phyloP scores from a whole-genome alignment of 2,888 invertebrate genomes.

The Leucoptera coffeella region DNA sequence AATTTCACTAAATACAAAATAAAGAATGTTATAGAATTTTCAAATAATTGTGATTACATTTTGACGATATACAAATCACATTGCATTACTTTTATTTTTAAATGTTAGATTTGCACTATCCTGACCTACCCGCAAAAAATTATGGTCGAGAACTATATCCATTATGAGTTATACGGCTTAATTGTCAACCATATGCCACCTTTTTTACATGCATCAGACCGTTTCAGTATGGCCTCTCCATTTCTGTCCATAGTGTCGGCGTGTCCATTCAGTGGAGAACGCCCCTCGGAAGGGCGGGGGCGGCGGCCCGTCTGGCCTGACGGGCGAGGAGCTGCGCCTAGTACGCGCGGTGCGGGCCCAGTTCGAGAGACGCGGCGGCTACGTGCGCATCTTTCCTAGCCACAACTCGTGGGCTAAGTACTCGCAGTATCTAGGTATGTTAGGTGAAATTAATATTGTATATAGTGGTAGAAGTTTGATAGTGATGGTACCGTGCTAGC shows the following conservation, averaged over 20 bases:
- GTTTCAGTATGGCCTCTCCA: no score
- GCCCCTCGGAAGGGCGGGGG: conserved; percentile 8
- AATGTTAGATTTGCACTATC: conserved; percentile 1
- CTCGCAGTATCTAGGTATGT: conserved; percentile 65
- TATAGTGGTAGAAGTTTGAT: no score
- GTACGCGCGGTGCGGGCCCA: conserved; percentile 71
- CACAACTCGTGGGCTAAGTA: conserved; percentile 83
- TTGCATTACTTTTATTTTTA: not conserved
- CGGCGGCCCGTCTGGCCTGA: conserved; percentile 28
- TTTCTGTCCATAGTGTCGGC: conserved; percentile 65
- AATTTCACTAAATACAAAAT: no score
- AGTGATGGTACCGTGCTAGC: no score
- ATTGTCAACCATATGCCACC: no score
- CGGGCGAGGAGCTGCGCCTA: conserved; percentile 72
- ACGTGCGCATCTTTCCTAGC: conserved; percentile 86
- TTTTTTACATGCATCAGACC: no score
- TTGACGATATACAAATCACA: no score
- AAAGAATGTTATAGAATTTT: no score
- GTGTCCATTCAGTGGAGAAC: conserved; percentile 70
- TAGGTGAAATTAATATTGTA: not conserved
- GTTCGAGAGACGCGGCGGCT: conserved; percentile 79
- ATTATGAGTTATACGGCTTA: no score
- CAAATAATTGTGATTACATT: no score
- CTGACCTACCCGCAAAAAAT: no score
- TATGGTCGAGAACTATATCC: no score